phyloP scores from a whole-genome alignment of 1,140 invertebrate genomes.

The Bombus haemorrhoidalis region DNA sequence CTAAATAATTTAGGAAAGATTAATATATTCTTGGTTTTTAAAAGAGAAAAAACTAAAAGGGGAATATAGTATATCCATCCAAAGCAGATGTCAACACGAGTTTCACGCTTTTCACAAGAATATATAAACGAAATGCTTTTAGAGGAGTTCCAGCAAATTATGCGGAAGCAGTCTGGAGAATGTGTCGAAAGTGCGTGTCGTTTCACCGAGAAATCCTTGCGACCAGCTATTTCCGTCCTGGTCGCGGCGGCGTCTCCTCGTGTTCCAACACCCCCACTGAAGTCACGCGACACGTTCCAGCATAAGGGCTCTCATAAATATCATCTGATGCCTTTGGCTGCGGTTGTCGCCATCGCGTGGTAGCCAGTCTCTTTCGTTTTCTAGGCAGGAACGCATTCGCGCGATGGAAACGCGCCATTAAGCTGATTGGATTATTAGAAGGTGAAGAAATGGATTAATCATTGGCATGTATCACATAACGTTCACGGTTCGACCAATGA shows the following conservation, averaged over 20 bases:
- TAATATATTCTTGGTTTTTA: too few relatives aligned
- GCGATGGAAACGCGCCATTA: conserved; percentile 17
- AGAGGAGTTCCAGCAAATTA: conserved; percentile 5
- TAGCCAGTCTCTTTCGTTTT: background rate
- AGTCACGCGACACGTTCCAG: conserved; percentile 11
- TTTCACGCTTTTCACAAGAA: background rate
- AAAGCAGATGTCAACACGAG: background rate
- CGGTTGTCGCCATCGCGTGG: conserved; percentile 14
- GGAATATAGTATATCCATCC: background rate
- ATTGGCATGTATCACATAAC: background rate
- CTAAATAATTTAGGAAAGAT: too few relatives aligned
- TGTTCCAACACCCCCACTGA: conserved; percentile 25
- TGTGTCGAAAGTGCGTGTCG: conserved; percentile 39
- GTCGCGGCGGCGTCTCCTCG: background rate
- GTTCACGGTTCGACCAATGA: background rate
- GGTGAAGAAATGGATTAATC: conserved; percentile 2
- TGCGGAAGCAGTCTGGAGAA: conserved; percentile 16
- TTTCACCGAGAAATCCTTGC: conserved; percentile 29
- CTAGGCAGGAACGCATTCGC: background rate
- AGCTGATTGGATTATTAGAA: conserved; percentile 17
- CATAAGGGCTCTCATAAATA: conserved; percentile 48
- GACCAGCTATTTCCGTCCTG: conserved; percentile 38
- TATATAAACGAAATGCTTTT: background rate
- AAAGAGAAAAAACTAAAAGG: background rate
- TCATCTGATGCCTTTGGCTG: conserved; percentile 24